Evolutionary conservation across 2,888 invertebrate species (phyloP), one percentile per base, ranked within the genome.

Genomic region (Exephanes ischioxanthus): DNA sequence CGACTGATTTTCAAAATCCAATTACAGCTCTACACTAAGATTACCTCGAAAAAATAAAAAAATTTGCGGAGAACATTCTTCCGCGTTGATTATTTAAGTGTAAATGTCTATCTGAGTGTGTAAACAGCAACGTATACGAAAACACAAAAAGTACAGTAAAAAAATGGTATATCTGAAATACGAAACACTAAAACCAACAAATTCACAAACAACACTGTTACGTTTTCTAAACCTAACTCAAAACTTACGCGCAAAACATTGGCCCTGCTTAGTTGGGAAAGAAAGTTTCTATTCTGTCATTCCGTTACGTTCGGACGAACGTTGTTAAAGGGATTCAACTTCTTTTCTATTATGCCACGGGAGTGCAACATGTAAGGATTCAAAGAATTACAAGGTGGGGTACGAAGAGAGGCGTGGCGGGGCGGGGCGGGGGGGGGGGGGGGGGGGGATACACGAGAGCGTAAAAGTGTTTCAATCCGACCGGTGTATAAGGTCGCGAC

Each of bases 281-380:
- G 3, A 45, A 48, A 30, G 5, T 5, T 48, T 48, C 16, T 4
- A 48, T 48, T 48, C 45, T 4, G 45, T 16, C 45, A 16, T 48
- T 80, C 66, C 53, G 22, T 55, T 55, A 19, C 19, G 16, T 19
- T 22, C 9, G 19, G 22, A 7, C 22, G 19, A 19, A 72, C 41
- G 22, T 22, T 14, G 58, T 58, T 58, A 22, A 58, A 26, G 26
- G 58, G 58, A 26, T 81, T 81, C 75, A 70, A 76, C 71, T 51
- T 72, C 33, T 58, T 58, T 58, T 26, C 26, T 66, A 66, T 87
- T 87, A 83, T 83, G 88, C 87, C 88, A 86, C 87, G 86, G 86
- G 83, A 84, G 53, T 14, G 68, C 72, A 87, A 84, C 86, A 86
- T 88, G 85, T 88, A 89, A 88, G 90, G 90, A 89, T 90, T 90